Conservation (phyloP, 2,888 invertebrate species). For the Conomelus anceps region DNA sequence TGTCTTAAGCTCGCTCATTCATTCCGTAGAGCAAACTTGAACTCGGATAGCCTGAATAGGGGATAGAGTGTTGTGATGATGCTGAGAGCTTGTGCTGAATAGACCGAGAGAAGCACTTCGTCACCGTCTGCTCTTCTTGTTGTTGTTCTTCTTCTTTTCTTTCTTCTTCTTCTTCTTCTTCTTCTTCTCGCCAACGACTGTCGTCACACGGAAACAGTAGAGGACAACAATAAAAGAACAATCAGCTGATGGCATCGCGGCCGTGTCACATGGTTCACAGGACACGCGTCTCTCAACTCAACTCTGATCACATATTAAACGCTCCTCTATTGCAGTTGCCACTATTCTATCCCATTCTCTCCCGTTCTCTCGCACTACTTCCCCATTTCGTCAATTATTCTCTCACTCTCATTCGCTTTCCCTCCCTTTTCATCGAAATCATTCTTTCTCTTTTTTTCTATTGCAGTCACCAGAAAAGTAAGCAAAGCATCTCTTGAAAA, state of each 20-base stretch:
- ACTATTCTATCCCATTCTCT: too few relatives aligned
- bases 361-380: too few relatives aligned
- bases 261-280: neutral
- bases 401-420: neutral
- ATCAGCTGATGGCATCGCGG: neutral
- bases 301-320: neutral
- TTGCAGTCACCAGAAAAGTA: neutral
- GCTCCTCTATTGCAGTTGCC: neutral
- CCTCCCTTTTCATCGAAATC: neutral
- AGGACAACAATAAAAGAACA: neutral
- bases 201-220: neutral
- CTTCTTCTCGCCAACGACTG: neutral
- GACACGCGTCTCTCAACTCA: neutral
- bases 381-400: neutral
- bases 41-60: neutral
- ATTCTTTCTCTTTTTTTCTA: neutral
- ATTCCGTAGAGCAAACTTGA: neutral
- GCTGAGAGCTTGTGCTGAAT: neutral
- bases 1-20: conserved; percentile 8
- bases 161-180: too few relatives aligned
- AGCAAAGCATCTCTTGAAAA: neutral
- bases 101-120: too few relatives aligned
- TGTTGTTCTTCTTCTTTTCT: too few relatives aligned
- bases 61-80: too few relatives aligned
- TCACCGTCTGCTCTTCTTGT: too few relatives aligned